These are phyloP conservation scores for Kryptolebias marmoratus DNA, from an alignment of 2,113 vertebrate species.

Conservation along the genomic window DNA sequence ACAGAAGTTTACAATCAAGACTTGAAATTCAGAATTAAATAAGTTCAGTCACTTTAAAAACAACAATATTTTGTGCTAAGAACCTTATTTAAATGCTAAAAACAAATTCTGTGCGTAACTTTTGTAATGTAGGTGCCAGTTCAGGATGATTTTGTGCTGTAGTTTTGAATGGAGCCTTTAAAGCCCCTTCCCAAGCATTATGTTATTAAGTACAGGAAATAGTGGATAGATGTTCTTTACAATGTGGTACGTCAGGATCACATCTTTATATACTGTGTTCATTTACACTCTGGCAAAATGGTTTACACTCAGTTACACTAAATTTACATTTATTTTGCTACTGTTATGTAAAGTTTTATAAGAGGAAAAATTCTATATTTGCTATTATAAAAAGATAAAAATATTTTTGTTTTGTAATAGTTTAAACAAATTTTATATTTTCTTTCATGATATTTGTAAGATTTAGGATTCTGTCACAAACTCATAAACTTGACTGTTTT, in stretches of 20 bases:
- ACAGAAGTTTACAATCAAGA: too few relatives aligned
- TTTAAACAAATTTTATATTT: background rate
- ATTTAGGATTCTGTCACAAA: too few relatives aligned
- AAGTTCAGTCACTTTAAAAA: too few relatives aligned
- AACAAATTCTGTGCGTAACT: too few relatives aligned
- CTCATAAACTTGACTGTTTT: background rate
- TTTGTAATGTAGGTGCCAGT: background rate
- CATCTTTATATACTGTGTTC: background rate
- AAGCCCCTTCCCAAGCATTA: background rate
- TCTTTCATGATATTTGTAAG: background rate
- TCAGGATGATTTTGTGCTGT: background rate
- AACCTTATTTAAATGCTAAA: too few relatives aligned
- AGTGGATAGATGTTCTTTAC: conserved; percentile 21
- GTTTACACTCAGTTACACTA: background rate
- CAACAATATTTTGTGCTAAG: too few relatives aligned
- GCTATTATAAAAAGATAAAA: background rate
- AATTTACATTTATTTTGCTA: background rate
- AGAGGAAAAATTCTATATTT: background rate
- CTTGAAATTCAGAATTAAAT: too few relatives aligned
- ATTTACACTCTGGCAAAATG: background rate
- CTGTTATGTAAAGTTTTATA: background rate
- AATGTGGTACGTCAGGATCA: background rate
- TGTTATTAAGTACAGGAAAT: background rate
- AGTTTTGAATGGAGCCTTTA: background rate
- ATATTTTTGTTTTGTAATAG: background rate